Evolutionary conservation across 2,888 invertebrate species (phyloP), one percentile per base, ranked within the genome.

Genomic region (Eucriotettix oculatus): DNA sequence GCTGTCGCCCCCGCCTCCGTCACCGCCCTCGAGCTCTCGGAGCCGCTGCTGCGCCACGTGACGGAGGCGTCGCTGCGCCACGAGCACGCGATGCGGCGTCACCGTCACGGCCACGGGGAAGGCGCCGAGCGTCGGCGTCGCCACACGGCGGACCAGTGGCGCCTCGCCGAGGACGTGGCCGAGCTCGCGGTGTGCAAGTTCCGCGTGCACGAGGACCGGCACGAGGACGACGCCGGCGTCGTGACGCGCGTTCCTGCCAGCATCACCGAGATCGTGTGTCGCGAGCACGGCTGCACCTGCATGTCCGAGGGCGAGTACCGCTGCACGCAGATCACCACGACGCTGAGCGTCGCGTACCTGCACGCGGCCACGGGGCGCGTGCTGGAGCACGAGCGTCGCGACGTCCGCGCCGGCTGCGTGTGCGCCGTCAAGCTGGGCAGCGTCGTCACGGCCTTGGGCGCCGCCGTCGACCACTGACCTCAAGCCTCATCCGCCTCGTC

Each of bases 271-370:
- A 40, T 55, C 29, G 40, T n/a, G 42, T 55, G 55, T 41, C 55
- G 55, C 14, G 29, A 29, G 40, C 16, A 16, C n/a, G 55, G 55
- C 40, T 55, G 55, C 55, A 14, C 14, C 40, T 55, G 55, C 55
- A 40, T n/a, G 11, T 14, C 55, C 42, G 55, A 29, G 14, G 55
- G 55, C 40, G 55, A 55, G 14, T 55, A 40, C 55, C 55, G 55
- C 55, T 55, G 55, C 55, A 55, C 55, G 55, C 55, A 55, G 55
- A 29, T 55, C 55, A 55, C 55, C 40, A 55, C 55, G 14, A 41
- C n/a, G 41, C 14, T 55, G 55, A 11, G 42, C 11, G 55, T 55
- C 40, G 16, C 55, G 40, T 55, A 55, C 55, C 12, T 16, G 10
- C n/a, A 55, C 55, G 40, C 29, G 7, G 55, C 11, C 41, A 40